Percentiles rank a stretch among this genome's conserved stretches.
Evolutionary conservation across 2,113 vertebrate genomes (phyloP).

Genomic region (Ancistrus triradiatus): DNA sequence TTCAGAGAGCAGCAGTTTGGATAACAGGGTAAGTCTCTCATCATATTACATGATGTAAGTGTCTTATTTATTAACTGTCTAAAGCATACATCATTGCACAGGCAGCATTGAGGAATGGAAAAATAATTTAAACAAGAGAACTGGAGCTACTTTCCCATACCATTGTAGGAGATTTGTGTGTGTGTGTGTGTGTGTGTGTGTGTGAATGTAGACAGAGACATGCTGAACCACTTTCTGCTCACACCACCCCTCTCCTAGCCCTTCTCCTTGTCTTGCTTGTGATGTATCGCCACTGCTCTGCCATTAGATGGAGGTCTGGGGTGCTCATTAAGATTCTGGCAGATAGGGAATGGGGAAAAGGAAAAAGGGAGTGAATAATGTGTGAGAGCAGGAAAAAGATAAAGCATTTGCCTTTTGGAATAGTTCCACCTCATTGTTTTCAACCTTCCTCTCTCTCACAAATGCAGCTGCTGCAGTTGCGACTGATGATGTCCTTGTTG

Average conservation of each 20-base stretch:
- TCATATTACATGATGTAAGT: no score
- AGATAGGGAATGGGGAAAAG: slow-evolving; percentile 65
- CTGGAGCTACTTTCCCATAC: no score
- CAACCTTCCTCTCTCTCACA: slow-evolving; percentile 40
- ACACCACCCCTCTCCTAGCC: slow-evolving; percentile 48
- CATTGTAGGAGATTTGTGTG: no score
- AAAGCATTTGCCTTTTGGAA: slow-evolving; percentile 65
- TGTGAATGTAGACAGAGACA: not conserved
- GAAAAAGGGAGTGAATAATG: slow-evolving; percentile 51
- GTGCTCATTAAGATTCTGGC: slow-evolving; percentile 71
- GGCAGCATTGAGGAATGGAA: no score
- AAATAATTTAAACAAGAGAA: no score
- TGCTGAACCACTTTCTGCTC: slow-evolving; percentile 36
- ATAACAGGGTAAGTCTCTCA: no score
- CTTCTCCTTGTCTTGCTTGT: slow-evolving; percentile 49
- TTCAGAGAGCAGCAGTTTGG: no score
- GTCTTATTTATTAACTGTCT: no score
- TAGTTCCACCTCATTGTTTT: slow-evolving; percentile 71
- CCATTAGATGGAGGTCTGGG: slow-evolving; percentile 60
- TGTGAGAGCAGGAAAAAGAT: slow-evolving; percentile 53
- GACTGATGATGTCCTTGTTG: slow-evolving; percentile 41
- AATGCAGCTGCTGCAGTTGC: slow-evolving; percentile 16
- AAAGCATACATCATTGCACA: no score
- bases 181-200: slow-evolving; percentile 12
- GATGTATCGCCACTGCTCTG: slow-evolving; percentile 60